Evolutionary conservation across 2,113 vertebrate species (phyloP), one percentile per base, ranked within the genome.

Genomic region (Cheirogaleus medius): DNA sequence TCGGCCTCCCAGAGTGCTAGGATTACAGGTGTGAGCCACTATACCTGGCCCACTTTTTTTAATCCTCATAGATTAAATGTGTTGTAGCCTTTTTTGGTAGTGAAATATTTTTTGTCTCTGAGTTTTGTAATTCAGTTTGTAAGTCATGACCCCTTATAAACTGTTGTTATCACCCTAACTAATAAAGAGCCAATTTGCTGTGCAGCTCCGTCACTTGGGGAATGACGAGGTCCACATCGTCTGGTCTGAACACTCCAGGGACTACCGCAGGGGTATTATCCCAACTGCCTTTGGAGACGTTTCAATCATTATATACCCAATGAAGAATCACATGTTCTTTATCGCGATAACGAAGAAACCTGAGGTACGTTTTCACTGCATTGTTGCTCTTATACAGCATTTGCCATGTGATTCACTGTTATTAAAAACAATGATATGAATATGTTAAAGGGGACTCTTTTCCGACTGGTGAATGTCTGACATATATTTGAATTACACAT

Each of bases 171-270:
- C 98, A 73, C 98, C 98, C 78, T 94, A 96, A 98, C 99, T 99
- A 98, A 98, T 98, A 97, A 98, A 98, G 97, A 98, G 93, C 97
- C 98, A 96, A 98, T 99, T 98, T 99, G 96, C 95, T 18, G 0
- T 99, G 97, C 99, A 99, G 99, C 99, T 99, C 97, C 99, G 99
- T 98, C 99, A 99, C 99, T 99, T 99, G 99, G 99, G 99, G 98
- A 99, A 99, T 96, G 99, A 99, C 1, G 99, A 99, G 98, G 99
- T 99, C 96, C 99, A 99, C 98, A 99, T 99, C 34, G 99, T 99
- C 98, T 99, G 99, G 99, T 99, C 99, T 21, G 99, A 99, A 97
- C 99, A 99, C 99, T 99, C 99, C 88, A 99, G 99, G 98, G 99
- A 99, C 98, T 99, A 99, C 98, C 98, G 99, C 91, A 99, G 99